A percentile compares a stretch with the other conserved stretches of the same genome.
phyloP scores from a whole-genome alignment of 1,140 invertebrate species.

The Drosophila sulfurigaster region DNA sequence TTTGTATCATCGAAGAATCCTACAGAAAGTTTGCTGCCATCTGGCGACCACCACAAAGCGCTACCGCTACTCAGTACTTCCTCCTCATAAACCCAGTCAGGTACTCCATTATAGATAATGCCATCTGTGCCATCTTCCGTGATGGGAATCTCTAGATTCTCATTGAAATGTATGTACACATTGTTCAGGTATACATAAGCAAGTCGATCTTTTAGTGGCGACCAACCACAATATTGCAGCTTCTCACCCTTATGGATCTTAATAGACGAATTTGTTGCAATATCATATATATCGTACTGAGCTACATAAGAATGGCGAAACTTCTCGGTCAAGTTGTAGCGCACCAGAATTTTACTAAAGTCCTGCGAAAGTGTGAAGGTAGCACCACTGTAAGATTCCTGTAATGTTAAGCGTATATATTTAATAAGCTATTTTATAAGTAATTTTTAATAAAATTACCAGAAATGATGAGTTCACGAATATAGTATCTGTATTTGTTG shows the following conservation, averaged over 20 bases:
- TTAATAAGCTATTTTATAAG: constrained; percentile 19
- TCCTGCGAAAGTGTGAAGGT: constrained; percentile 71
- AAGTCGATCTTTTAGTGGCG: constrained; percentile 89
- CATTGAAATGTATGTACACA: constrained; percentile 87
- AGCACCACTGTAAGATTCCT: constrained; percentile 64
- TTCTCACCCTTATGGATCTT: constrained; percentile 86
- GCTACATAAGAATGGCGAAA: constrained; percentile 81
- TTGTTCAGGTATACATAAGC: constrained; percentile 93
- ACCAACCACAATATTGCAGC: constrained; percentile 90
- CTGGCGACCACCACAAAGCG: constrained; percentile 95
- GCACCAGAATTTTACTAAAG: constrained; percentile 75
- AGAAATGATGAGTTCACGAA: constrained; percentile 83
- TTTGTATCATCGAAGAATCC: constrained; percentile 93
- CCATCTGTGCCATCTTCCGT: constrained; percentile 87
- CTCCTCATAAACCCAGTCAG: constrained; percentile 94
- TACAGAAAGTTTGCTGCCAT: constrained; percentile 91
- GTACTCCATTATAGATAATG: constrained; percentile 91
- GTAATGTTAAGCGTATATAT: not conserved
- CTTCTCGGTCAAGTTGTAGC: constrained; percentile 68
- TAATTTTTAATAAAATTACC: constrained; percentile 68
- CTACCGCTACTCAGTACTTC: constrained; percentile 94
- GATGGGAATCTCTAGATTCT: constrained; percentile 85
- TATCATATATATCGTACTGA: constrained; percentile 80
- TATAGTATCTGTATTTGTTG: constrained; percentile 64
- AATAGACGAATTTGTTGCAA: constrained; percentile 72